Evolutionary conservation across 2,113 vertebrate species (phyloP), one percentile per base, ranked within the genome.

Genomic region (Crotophaga sulcirostris): DNA sequence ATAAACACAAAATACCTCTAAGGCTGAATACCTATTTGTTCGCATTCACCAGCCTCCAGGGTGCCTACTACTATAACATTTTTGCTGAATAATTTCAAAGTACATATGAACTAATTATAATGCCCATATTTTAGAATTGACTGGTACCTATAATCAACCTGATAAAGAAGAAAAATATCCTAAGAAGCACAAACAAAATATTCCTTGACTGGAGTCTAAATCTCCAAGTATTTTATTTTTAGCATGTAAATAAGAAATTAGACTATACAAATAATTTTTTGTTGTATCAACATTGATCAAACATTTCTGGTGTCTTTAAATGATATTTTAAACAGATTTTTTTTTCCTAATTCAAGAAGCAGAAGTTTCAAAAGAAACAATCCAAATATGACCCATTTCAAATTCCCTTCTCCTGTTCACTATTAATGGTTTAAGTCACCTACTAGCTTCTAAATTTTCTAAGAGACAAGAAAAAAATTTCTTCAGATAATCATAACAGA

Each of bases 1-100:
- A 81, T 92, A 93, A 96, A 96, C n/a, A 88, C 44, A 24, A 89
- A 91, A 82, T 88, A 95, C 67, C 63, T 23, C 38, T 54, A 70
- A 76, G 44, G 29, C 44, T 66, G 45, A 82, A 33, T 45, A 69
- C 56, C n/a, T 58, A 45, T 75, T 78, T 54, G 16, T n/a, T 58
- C 45, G 47, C 23, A 33, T 70, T 64, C 9, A 16, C 10, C 28
- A 26, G 18, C 34, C n/a, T 66, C 58, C 58, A 49, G 25, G 17
- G 38, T 92, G 75, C 79, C 87, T 44, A 83, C 16, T 58, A 54
- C 49, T 80, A 40, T 64, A 73, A 66, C 26, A 77, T 66, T 92
- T 94, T 63, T 90, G 62, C 63, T 89, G 67, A 96, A 40, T 94
- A 77, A 93, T 47, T 81, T 87, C 69, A 38, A 49, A 80, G 25